These are phyloP conservation scores for Pelecanoides urinatrix DNA, from an alignment of 2,113 vertebrate genomes.

Conservation along the genomic window DNA sequence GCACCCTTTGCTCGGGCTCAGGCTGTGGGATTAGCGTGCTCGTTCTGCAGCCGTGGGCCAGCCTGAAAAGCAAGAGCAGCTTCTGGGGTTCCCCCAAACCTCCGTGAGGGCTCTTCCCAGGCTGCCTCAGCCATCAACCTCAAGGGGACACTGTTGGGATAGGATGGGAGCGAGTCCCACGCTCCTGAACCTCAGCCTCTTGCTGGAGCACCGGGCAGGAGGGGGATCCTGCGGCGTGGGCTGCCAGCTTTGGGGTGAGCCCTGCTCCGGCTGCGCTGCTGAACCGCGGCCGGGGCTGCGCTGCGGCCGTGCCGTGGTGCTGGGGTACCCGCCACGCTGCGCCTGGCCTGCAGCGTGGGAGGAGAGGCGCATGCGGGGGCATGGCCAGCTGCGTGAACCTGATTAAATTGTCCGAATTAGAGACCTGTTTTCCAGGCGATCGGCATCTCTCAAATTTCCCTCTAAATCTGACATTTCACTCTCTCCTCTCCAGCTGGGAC, in stretches of 20 bases:
- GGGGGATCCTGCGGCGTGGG: neutral
- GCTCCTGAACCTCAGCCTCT: neutral
- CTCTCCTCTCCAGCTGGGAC: neutral
- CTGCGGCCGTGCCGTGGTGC: accelerated
- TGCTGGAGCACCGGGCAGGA: neutral
- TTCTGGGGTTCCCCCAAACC: neutral
- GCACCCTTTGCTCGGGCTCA: neutral
- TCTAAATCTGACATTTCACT: neutral
- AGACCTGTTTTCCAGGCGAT: neutral
- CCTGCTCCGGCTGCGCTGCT: accelerated
- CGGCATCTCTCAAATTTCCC: neutral
- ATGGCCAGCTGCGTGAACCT: accelerated
- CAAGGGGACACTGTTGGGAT: slow-evolving; percentile 51
- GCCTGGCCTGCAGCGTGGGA: neutral
- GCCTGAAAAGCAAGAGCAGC: neutral
- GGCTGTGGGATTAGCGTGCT: neutral
- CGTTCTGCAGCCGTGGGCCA: accelerated
- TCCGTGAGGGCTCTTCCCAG: neutral
- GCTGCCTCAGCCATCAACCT: slow-evolving; percentile 15
- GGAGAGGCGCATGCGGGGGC: neutral
- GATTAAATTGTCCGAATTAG: accelerated
- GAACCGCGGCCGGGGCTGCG: neutral
- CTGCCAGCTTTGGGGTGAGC: neutral
- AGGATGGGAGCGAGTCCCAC: neutral
- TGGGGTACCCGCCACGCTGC: accelerated